Conservation (phyloP, 2,888 invertebrate genomes). For the Chrysodeixis includens region DNA sequence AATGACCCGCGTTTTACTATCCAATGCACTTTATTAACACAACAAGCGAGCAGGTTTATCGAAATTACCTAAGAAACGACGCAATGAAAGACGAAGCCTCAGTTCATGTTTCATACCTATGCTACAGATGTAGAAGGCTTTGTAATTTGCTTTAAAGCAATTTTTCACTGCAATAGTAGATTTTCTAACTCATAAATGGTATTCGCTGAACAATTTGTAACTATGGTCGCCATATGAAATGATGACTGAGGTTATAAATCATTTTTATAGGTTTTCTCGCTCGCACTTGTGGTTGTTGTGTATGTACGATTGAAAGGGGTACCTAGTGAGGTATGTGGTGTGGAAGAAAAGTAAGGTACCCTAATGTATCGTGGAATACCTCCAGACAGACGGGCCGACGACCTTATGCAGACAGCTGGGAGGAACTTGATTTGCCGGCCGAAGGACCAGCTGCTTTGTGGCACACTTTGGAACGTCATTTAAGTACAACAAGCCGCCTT, state of each 20-base stretch:
- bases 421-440: conserved; percentile 3
- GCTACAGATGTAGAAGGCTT: conserved; percentile 16
- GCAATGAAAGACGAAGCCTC: conserved; percentile 21
- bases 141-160: conserved; percentile 30
- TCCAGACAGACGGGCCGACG: background rate
- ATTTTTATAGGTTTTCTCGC: conserved; percentile 22
- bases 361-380: conserved; percentile 5
- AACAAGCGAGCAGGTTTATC: conserved; percentile 11
- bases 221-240: conserved; percentile 16
- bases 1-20: conserved; percentile 25
- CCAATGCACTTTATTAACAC: conserved; percentile 18
- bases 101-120: conserved; percentile 31
- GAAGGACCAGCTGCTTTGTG: conserved; percentile 1
- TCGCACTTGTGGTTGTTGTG: conserved; percentile 9
- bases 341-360: background rate
- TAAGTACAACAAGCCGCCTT: background rate
- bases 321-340: background rate
- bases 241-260: conserved; percentile 32
- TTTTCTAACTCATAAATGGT: conserved; percentile 32
- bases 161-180: conserved; percentile 33
- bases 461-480: background rate
- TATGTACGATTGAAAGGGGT: background rate
- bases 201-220: conserved; percentile 44
- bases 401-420: conserved; percentile 6
- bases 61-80: conserved; percentile 21